Percentiles rank a stretch among this genome's conserved stretches.
Conservation (phyloP, 1,140 invertebrate genomes). For the Hylaeus anthracinus region DNA sequence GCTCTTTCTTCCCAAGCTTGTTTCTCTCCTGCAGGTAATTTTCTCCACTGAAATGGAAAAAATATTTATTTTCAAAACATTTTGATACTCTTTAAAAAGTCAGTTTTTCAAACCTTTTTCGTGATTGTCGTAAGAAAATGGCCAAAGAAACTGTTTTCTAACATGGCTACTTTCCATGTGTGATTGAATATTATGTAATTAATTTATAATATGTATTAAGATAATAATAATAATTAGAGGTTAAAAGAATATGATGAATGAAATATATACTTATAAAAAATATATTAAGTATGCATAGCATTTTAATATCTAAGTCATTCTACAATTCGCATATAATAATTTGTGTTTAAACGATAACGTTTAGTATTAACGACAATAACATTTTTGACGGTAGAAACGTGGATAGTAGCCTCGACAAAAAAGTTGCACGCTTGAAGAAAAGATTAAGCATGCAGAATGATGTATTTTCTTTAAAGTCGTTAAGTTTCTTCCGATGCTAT, state of each 20-base stretch:
- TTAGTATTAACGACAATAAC: background rate
- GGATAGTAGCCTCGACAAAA: constrained; percentile 37
- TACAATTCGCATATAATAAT: background rate
- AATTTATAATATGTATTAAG: constrained; percentile 8
- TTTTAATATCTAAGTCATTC: constrained; percentile 17
- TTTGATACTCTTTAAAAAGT: background rate
- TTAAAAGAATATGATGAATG: background rate
- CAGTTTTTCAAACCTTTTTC: constrained; percentile 25
- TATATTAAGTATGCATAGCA: background rate
- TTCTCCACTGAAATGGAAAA: constrained; percentile 89
- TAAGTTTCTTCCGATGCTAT: background rate
- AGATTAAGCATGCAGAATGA: constrained; percentile 56
- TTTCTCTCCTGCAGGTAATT: constrained; percentile 92
- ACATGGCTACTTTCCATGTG: constrained; percentile 38
- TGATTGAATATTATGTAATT: background rate
- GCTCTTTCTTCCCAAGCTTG: constrained; percentile 96
- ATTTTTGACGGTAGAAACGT: background rate
- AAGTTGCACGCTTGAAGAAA: constrained; percentile 41
- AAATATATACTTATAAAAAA: background rate
- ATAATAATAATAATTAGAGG: background rate
- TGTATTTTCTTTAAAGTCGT: background rate
- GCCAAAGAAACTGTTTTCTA: constrained; percentile 23
- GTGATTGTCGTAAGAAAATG: constrained; percentile 13
- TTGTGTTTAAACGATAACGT: constrained; percentile 4
- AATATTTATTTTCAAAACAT: constrained; percentile 18